A percentile compares a stretch with the other conserved stretches of the same genome.
Evolutionary conservation across 2,113 vertebrate genomes (phyloP).

Genomic region (Meleagris gallopavo): DNA sequence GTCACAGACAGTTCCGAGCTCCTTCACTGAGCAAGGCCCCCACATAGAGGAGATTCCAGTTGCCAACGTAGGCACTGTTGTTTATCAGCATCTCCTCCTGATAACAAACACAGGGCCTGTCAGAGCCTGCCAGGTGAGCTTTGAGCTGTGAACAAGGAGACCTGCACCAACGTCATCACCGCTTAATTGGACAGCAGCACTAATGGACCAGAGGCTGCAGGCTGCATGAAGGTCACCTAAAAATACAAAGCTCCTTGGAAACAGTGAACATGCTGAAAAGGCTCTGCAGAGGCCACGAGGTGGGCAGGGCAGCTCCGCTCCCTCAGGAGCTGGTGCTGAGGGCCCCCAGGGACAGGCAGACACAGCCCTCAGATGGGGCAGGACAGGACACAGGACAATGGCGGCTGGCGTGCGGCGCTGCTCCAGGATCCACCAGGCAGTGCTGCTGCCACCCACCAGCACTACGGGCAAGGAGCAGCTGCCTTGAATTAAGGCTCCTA

Average conservation of each 20-base stretch:
- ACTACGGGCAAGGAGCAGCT: not conserved
- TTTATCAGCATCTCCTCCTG: not conserved
- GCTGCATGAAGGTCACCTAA: not conserved
- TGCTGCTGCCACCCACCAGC: accelerated
- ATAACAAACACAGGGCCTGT: not conserved
- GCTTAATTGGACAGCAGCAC: not conserved
- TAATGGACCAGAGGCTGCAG: not conserved
- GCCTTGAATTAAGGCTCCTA: not conserved
- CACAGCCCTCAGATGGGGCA: not conserved
- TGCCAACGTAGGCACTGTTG: not conserved
- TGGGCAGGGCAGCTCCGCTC: not conserved
- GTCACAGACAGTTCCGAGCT: not conserved
- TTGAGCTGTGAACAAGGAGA: not conserved
- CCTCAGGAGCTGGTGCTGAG: not conserved
- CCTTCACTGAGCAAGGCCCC: not conserved
- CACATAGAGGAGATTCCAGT: accelerated
- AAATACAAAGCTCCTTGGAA: not conserved
- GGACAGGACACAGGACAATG: not conserved
- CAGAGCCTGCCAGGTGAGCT: not conserved
- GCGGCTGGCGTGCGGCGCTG: no score
- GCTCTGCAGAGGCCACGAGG: not conserved
- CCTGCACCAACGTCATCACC: not conserved
- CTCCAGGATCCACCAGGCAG: no score
- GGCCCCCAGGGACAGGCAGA: not conserved
- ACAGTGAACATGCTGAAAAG: not conserved